Base-by-base conservation (phyloP, 2,888 invertebrate species). In the Priapulus caudatus region DNA sequence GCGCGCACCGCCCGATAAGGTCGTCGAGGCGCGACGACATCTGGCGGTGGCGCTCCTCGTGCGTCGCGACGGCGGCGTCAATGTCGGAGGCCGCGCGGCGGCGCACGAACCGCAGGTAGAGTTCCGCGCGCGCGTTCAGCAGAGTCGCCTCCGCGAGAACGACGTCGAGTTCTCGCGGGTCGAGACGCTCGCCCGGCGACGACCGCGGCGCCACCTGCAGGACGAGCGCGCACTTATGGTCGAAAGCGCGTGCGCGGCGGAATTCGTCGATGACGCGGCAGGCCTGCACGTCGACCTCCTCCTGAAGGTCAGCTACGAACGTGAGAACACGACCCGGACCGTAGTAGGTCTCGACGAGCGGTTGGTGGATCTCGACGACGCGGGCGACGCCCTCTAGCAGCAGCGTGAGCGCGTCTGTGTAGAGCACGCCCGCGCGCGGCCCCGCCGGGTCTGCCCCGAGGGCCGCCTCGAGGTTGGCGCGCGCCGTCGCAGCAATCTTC, bases 121-220 rank as follows among this genome's bases (percentile, higher is more conserved):
- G 75, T 65, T 89, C 86, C n/a, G 86, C 79, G 58, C 92, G 77
- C 1, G 88, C 83, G 73, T 91, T 91, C 74, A 93, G 83, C 47
- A 91, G 77, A 0, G 92, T 90, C 54, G 95, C 79, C 74, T 98
- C 97, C 0, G 84, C 83, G 54, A 97, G 79, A 45, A 89, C 75
- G 0, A 84, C 79, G 74, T 97, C 97, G 52, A 90, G 77, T 61
- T 84, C 84, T 64, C 86, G 83, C 0, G 88, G 84, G 71, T 90
- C 87, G 18, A 74, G 58, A 58, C 67, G 67, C 57, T 10, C 15
- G 45, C 5, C 20, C 22, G 5, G 21, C 48, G 10, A 45, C 10
- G 10, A 10, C 33, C n/a, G 10, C 10, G 10, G 10, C n/a, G n/a
- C n/a, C n/a, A n/a, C n/a, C 33, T 33, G 33, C 10, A 10, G 78